Conservation (phyloP, 2,797 vertebrate genomes). For the Rhabdophis nuchalis region DNA sequence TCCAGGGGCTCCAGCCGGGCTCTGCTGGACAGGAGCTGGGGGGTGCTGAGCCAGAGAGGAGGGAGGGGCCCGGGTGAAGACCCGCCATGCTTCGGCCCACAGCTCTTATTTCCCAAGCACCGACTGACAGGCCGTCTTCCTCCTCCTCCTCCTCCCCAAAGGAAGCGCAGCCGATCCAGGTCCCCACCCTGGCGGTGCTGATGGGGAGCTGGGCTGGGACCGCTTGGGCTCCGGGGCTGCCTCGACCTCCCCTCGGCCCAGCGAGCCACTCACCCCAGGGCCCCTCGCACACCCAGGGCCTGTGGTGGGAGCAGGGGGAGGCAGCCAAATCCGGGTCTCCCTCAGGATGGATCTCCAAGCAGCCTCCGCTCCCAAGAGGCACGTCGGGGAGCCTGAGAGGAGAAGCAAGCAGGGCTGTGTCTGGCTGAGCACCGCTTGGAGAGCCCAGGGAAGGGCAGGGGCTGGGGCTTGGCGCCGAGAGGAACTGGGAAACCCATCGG, state of each 20-base stretch:
- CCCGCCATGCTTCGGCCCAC: not conserved
- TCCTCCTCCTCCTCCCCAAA: not conserved
- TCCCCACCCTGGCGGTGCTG: not conserved
- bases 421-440: not conserved
- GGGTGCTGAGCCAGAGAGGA: not conserved
- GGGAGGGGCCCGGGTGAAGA: not conserved
- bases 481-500: not conserved
- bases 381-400: not conserved
- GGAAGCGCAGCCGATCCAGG: not conserved
- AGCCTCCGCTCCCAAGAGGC: not conserved
- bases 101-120: not conserved
- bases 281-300: constrained; percentile 34
- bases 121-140: not conserved
- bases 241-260: not conserved
- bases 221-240: not conserved
- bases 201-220: not conserved
- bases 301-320: not conserved
- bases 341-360: not conserved
- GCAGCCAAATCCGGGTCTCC: not conserved
- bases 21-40: constrained; percentile 11
- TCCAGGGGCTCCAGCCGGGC: constrained; percentile 31
- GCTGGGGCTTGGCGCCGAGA: not conserved
- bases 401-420: not conserved
- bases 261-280: not conserved
- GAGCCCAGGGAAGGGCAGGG: not conserved